Conservation (phyloP, 2,888 invertebrate genomes). For the Pristionchus mayeri region DNA sequence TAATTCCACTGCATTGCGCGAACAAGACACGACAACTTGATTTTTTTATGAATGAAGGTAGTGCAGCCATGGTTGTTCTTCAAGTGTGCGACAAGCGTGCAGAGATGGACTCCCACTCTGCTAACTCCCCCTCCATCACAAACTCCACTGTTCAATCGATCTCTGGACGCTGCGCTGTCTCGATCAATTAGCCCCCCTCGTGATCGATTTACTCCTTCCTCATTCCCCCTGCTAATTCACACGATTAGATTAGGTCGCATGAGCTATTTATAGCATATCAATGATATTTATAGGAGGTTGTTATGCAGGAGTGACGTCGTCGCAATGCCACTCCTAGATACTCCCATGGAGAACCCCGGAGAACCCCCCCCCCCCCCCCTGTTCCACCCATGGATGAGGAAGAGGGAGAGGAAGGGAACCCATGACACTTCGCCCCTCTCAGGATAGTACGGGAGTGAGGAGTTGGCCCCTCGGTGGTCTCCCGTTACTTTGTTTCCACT, state of each 20-base stretch:
- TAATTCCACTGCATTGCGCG: too few relatives aligned
- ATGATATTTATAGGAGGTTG: neutral
- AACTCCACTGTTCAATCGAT: neutral
- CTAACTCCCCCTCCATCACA: neutral
- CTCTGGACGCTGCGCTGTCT: neutral
- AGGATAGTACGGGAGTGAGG: conserved; percentile 4
- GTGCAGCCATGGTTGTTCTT: too few relatives aligned
- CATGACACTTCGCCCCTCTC: neutral
- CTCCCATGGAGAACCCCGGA: neutral
- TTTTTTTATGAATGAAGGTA: too few relatives aligned
- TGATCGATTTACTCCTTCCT: conserved; percentile 29
- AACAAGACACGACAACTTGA: too few relatives aligned
- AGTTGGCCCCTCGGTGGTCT: neutral
- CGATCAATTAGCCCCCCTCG: neutral
- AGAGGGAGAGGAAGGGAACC: neutral
- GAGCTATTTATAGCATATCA: conserved; percentile 23
- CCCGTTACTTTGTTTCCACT: conserved; percentile 17
- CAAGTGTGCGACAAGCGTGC: neutral
- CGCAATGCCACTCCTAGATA: neutral
- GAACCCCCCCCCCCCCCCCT: neutral
- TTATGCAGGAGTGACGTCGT: neutral
- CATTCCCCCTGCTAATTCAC: conserved; percentile 22
- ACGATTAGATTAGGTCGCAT: neutral
- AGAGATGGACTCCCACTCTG: neutral
- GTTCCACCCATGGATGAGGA: neutral